A percentile compares a stretch with the other conserved stretches of the same genome.
Evolutionary conservation across 2,888 invertebrate species (phyloP).

Genomic region (Drosophila nr. fundita): DNA sequence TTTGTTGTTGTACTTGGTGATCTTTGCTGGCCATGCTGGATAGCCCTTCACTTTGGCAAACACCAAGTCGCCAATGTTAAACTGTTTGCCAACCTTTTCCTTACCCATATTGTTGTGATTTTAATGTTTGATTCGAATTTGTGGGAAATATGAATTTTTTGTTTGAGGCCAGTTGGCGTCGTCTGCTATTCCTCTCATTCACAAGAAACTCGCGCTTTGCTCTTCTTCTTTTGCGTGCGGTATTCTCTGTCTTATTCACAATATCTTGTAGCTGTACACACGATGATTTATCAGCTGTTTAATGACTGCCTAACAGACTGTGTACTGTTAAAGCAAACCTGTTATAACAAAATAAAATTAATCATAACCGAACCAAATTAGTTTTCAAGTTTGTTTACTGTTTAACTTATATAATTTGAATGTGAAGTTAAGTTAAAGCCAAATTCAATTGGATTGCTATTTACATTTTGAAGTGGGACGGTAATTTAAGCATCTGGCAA

Average conservation of each 20-base stretch:
- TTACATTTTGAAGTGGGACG: neutral
- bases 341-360: neutral
- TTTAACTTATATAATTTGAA: too few species aligned
- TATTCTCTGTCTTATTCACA: slow-evolving; percentile 31
- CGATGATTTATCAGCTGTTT: slow-evolving; percentile 33
- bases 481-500: slow-evolving; percentile 1
- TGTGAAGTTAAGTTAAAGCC: neutral
- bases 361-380: neutral
- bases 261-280: slow-evolving; percentile 53
- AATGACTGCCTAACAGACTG: neutral
- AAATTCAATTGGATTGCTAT: neutral
- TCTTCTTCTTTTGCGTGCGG: slow-evolving; percentile 42
- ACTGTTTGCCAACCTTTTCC: slow-evolving; percentile 87
- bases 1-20: slow-evolving; percentile 86
- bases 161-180: slow-evolving; percentile 47
- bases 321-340: neutral
- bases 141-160: slow-evolving; percentile 22
- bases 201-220: slow-evolving; percentile 58
- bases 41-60: slow-evolving; percentile 99
- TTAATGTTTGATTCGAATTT: neutral
- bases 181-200: slow-evolving; percentile 49
- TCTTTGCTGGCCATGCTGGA: slow-evolving; percentile 97
- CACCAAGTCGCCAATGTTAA: slow-evolving; percentile 94
- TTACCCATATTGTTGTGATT: slow-evolving; percentile 84
- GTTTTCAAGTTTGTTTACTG: neutral